Conservation (phyloP, 2,888 invertebrate species). For the Mesorhabditis spiculigera region DNA sequence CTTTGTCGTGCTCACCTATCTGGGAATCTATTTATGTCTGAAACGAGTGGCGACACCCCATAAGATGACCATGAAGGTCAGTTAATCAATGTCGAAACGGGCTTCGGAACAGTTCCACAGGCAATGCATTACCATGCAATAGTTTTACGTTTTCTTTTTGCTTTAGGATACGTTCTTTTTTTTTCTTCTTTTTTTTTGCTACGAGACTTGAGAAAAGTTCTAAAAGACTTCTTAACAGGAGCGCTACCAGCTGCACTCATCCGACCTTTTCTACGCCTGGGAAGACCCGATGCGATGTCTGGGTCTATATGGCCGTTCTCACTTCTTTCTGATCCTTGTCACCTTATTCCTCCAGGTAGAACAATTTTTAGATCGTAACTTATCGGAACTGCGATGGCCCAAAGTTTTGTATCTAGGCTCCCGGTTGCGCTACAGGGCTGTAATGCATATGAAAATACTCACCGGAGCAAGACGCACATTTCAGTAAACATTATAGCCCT, state of each 20-base stretch:
- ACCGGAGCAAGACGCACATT: too few species aligned
- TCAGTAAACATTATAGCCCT: too few species aligned
- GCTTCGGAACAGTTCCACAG: not conserved
- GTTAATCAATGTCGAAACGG: not conserved
- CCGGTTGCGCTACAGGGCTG: too few species aligned
- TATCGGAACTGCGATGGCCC: too few species aligned
- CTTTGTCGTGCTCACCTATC: not conserved
- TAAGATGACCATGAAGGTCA: slow-evolving; percentile 1
- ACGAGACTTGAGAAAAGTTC: too few species aligned
- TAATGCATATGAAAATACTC: too few species aligned
- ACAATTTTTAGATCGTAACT: too few species aligned
- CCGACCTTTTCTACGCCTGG: not conserved
- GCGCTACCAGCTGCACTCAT: not conserved
- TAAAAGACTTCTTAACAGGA: not conserved
- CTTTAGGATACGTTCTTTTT: too few species aligned
- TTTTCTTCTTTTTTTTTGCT: too few species aligned
- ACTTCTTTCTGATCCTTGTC: not conserved
- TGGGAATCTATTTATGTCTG: not conserved
- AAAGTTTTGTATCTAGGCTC: too few species aligned
- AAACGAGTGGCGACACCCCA: not conserved
- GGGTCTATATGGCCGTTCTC: not conserved
- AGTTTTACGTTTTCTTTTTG: too few species aligned
- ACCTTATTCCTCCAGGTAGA: not conserved
- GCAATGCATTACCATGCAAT: not conserved
- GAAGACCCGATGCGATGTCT: slow-evolving; percentile 4